Base-by-base conservation (phyloP, 1,140 invertebrate species). In the Drosophila eugracilis region DNA sequence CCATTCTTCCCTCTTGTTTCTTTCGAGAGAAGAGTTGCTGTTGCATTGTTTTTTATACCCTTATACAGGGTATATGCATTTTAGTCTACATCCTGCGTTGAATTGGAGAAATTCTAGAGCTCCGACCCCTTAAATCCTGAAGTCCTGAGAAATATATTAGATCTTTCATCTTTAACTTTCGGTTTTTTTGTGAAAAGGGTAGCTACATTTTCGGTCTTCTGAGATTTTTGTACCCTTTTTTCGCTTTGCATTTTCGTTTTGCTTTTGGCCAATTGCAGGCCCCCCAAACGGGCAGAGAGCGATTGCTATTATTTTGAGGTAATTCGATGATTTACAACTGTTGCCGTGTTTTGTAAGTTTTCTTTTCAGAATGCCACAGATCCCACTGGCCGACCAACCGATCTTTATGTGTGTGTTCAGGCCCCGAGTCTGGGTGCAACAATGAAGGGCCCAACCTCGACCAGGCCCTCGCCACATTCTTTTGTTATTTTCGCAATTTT, bases 251-350 rank as follows among this genome's bases (percentile, higher is more conserved):
- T 83, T 86, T 86, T 86, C 74, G 58, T 79, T 84, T 78, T 49
- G 65, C 74, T 74, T 60, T 70, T 78, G 47, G 57, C 42, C 59
- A 60, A 75, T 54, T 58, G 55, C 42, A 50, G 63, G 44, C 47
- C 41, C 60, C 57, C 72, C 59, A 67, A 74, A 75, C 65, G 67
- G 75, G 30, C 71, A 70, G 52, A 69, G 76, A 72, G 77, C 77
- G 81, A 86, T 86, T 86, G 81, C 81, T 86, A 86, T 86, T 86
- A 86, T 86, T 86, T 86, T 86, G 65, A 86, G 81, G 81, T 86
- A 86, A 86, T 86, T 86, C 81, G 81, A 86, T 86, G 81, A 86
- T 86, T 86, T 86, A 86, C 83, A 86, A 88, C 83, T 75, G 83
- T 88, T 84, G 83, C 83, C 74, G 77, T 81, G 77, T 86, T 85